Evolutionary conservation across 2,888 invertebrate species (phyloP), one percentile per base, ranked within the genome.

Genomic region (Cremastinae sp.): DNA sequence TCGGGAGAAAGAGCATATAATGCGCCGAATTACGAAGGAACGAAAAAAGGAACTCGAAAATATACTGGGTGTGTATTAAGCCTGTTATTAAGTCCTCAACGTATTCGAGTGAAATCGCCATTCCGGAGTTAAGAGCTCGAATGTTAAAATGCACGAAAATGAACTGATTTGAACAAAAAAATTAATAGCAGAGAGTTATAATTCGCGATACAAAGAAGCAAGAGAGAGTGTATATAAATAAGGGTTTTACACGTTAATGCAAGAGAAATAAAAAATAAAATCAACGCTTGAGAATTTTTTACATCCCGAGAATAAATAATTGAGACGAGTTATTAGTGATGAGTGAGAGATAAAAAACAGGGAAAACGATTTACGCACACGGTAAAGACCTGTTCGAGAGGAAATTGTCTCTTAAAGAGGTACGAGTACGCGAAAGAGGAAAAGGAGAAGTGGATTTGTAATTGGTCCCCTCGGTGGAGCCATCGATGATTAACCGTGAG

Each of bases 401-500:
- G 18, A 10, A 18, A 14, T 28, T 38, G 16, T 28, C 38, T 16
- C 22, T 54, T 36, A 14, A 20, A 14, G 14, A 18, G 8, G 51
- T 3, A 12, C 16, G 61, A n/a, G 22, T 41, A 53, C 34, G 22
- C 3, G 16, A 38, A 73, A 66, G 47, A 74, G 74, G 53, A 49
- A 77, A 65, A 53, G 49, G 77, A 74, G 70, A 74, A 77, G 77
- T 77, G 74, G 59, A 56, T 70, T 62, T 70, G 61, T 77, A 74
- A 77, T 77, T 77, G 77, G 77, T 74, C 74, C 65, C 74, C 59
- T 62, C 41, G 70, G 77, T 74, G 65, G 75, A 71, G 65, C 51
- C 75, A 76, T 76, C 76, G 77, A 77, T 61, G 77, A 77, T 77
- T 77, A 77, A 58, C 53, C 20, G 65, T 43, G 74, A 69, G 69